Conservation (phyloP, 2,888 invertebrate species). For the Lasioglossum marginatum region DNA sequence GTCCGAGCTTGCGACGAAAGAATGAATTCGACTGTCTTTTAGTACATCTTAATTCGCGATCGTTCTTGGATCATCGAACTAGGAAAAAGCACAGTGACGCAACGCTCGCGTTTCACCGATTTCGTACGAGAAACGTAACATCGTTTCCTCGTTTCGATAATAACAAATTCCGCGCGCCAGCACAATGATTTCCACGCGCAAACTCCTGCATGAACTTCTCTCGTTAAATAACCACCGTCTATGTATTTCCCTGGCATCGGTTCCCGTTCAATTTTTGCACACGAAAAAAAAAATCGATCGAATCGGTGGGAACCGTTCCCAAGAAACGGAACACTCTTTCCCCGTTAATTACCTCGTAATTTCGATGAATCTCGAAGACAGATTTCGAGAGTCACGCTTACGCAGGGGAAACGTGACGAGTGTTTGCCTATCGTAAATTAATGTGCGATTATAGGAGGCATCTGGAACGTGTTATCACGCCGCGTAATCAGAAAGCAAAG, state of each 20-base stretch:
- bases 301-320: not conserved
- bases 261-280: not conserved
- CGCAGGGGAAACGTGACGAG: not conserved
- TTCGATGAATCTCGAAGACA: not conserved
- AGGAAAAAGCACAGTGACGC: not conserved
- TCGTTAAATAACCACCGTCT: not conserved
- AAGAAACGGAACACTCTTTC: not conserved
- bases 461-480: constrained; percentile 15
- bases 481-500: constrained; percentile 33
- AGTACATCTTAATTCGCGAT: not conserved
- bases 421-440: constrained; percentile 37
- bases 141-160: constrained; percentile 6
- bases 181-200: not conserved
- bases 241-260: not conserved
- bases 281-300: not conserved
- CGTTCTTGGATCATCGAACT: constrained; percentile 6
- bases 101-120: not conserved
- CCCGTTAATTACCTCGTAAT: not conserved
- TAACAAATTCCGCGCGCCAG: constrained; percentile 3
- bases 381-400: constrained; percentile 14
- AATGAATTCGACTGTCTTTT: not conserved
- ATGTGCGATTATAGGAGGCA: not conserved
- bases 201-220: not conserved
- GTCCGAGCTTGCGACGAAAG: too few relatives aligned
- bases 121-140: constrained; percentile 16